Evolutionary conservation across 2,888 invertebrate genomes (phyloP).

Genomic region (Anticlea derivata): DNA sequence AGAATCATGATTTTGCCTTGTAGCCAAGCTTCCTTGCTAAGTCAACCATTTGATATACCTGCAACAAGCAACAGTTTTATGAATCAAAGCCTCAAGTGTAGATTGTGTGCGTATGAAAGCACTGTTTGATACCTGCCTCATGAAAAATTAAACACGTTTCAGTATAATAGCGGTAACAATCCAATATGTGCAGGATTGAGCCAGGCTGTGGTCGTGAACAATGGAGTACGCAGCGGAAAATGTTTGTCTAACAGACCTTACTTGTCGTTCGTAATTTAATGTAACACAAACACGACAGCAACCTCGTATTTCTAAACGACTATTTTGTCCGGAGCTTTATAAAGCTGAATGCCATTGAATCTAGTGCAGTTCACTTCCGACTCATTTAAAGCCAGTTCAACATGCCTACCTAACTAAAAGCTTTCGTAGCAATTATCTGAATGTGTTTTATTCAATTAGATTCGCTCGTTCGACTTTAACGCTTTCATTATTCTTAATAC

Average conservation of each 20-base stretch:
- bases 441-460: slow-evolving; percentile 35
- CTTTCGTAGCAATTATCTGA: slow-evolving; percentile 43
- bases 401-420: slow-evolving; percentile 7
- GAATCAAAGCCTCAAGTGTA: neutral
- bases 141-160: slow-evolving; percentile 27
- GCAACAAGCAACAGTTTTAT: slow-evolving; percentile 46
- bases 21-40: slow-evolving; percentile 39
- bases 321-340: slow-evolving; percentile 47
- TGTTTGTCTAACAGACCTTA: slow-evolving; percentile 62
- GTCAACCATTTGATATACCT: slow-evolving; percentile 62
- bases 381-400: slow-evolving; percentile 35
- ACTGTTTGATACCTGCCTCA: neutral
- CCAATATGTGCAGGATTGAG: slow-evolving; percentile 39
- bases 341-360: slow-evolving; percentile 34
- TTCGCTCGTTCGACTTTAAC: slow-evolving; percentile 11
- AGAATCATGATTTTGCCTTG: slow-evolving; percentile 63
- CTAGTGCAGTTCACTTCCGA: slow-evolving; percentile 40
- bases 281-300: slow-evolving; percentile 66
- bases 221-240: slow-evolving; percentile 58
- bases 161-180: slow-evolving; percentile 30
- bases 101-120: no score
- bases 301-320: slow-evolving; percentile 56
- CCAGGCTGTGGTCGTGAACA: slow-evolving; percentile 48
- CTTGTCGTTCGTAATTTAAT: slow-evolving; percentile 64
- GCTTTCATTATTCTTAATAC: neutral